Evolutionary conservation across 2,113 vertebrate species (phyloP).

Genomic region (Myotis brandtii): DNA sequence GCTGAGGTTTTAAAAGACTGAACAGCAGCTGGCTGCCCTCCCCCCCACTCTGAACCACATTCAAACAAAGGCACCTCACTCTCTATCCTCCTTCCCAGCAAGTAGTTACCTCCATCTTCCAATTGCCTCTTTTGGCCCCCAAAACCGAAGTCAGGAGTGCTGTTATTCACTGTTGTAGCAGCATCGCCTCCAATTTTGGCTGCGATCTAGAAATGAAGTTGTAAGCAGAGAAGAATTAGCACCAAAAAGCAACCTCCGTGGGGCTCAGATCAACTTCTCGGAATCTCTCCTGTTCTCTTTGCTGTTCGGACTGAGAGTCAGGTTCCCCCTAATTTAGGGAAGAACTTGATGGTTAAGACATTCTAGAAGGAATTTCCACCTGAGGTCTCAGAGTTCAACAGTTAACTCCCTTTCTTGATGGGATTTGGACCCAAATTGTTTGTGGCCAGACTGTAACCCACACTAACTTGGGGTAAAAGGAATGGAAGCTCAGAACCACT

Average conservation of each 20-base stretch:
- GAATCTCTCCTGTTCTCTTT: neutral
- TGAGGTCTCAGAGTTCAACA: neutral
- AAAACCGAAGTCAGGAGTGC: conserved; percentile 91
- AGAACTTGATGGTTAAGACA: neutral
- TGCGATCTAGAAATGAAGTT: conserved; percentile 89
- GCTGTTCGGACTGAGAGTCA: neutral
- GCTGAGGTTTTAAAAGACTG: conserved; percentile 12
- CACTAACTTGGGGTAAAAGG: neutral
- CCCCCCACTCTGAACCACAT: neutral
- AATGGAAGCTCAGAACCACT: neutral
- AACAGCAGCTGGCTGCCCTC: neutral
- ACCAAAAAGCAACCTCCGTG: neutral
- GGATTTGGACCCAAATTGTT: neutral
- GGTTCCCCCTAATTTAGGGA: neutral
- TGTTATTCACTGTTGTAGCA: conserved; percentile 89
- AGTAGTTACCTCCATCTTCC: conserved; percentile 92
- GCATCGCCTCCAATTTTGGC: conserved; percentile 96
- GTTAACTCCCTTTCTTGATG: neutral
- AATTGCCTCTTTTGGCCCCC: conserved; percentile 93
- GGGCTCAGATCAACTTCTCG: neutral
- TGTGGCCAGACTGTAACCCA: neutral
- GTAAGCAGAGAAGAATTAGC: conserved; percentile 38
- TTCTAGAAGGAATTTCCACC: neutral
- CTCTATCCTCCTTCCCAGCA: neutral
- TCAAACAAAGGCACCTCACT: neutral